Evolutionary conservation across 2,113 vertebrate species (phyloP).

Genomic region (Rhea americana): DNA sequence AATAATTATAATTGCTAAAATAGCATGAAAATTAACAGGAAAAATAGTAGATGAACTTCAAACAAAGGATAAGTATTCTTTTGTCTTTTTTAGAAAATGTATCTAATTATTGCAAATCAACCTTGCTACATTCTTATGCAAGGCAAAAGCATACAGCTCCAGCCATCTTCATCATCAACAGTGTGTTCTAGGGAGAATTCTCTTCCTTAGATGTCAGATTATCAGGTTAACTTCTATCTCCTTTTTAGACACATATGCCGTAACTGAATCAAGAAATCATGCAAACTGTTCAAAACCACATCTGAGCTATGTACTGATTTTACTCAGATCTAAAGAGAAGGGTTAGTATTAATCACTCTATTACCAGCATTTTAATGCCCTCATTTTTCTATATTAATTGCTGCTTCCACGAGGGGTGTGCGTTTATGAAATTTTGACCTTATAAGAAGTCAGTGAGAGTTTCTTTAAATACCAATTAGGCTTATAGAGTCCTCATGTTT

Average conservation of each 20-base stretch:
- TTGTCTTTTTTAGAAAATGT: neutral
- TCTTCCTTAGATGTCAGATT: neutral
- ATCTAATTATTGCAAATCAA: neutral
- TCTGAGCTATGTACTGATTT: neutral
- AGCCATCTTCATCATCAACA: neutral
- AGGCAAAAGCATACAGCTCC: neutral
- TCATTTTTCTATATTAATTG: neutral
- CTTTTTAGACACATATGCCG: neutral
- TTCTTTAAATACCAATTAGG: neutral
- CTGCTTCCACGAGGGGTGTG: neutral
- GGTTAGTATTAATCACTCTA: neutral
- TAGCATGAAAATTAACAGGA: neutral
- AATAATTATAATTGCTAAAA: conserved; percentile 8
- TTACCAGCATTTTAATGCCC: neutral
- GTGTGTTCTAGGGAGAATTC: neutral
- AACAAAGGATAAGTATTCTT: neutral
- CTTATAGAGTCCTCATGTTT: neutral
- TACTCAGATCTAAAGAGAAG: neutral
- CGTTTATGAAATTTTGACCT: neutral
- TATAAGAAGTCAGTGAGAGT: neutral
- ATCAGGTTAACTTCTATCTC: neutral
- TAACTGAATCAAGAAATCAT: neutral
- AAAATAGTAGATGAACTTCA: neutral
- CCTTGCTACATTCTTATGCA: neutral
- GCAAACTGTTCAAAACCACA: neutral